phyloP scores from a whole-genome alignment of 2,113 vertebrate species.

The Boleophthalmus pectinirostris region DNA sequence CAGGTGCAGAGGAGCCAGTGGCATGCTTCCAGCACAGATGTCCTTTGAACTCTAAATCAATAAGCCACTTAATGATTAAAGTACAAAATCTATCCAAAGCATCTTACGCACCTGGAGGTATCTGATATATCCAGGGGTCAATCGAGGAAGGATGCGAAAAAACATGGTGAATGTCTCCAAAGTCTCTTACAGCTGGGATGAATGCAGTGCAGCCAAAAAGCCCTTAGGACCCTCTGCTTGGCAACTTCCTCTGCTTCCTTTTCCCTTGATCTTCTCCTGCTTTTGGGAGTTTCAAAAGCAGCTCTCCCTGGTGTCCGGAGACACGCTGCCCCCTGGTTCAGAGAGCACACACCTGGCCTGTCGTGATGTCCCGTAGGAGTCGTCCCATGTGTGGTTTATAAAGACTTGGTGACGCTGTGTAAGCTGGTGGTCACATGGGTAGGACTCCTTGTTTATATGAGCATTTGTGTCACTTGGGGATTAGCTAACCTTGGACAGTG shows the following conservation, averaged over 20 bases:
- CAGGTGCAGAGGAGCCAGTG: slow-evolving; percentile 19
- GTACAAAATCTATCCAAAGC: slow-evolving; percentile 16
- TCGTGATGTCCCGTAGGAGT: slow-evolving; percentile 15
- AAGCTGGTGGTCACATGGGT: slow-evolving; percentile 71
- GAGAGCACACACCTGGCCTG: slow-evolving; percentile 34
- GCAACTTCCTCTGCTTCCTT: slow-evolving; percentile 34
- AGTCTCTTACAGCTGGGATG: slow-evolving; percentile 30
- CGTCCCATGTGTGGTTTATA: slow-evolving; percentile 52
- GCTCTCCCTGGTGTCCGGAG: slow-evolving; percentile 33
- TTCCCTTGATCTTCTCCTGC: slow-evolving; percentile 15
- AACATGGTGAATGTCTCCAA: slow-evolving; percentile 73
- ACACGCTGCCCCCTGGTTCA: slow-evolving; percentile 28
- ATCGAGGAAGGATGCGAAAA: slow-evolving; percentile 75
- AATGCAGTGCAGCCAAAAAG: slow-evolving; percentile 1
- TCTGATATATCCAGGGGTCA: slow-evolving; percentile 86
- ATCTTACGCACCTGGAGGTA: slow-evolving; percentile 84
- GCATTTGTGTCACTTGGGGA: slow-evolving; percentile 60
- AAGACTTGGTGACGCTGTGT: slow-evolving; percentile 54
- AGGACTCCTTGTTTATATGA: slow-evolving; percentile 32
- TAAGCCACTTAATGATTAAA: slow-evolving; percentile 31
- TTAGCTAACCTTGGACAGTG: slow-evolving; percentile 52
- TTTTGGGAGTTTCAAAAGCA: slow-evolving; percentile 17
- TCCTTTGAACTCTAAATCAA: slow-evolving; percentile 21
- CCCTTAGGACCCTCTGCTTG: slow-evolving; percentile 32
- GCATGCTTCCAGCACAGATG: slow-evolving; percentile 30